phyloP scores from a whole-genome alignment of 2,797 vertebrate species.

The Monodelphis domestica region DNA sequence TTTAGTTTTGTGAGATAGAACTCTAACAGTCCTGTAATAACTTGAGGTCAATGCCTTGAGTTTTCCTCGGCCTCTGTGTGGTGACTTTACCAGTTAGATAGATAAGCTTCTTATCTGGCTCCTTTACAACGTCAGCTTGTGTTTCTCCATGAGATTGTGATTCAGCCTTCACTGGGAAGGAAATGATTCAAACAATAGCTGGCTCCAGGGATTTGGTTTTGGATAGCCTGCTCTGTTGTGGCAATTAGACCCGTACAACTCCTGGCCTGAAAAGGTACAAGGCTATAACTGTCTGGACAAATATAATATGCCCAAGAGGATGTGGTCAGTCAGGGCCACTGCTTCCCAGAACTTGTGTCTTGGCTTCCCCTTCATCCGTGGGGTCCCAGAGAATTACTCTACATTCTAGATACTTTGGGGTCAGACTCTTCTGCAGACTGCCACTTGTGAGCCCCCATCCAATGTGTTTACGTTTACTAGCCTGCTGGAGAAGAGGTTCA shows the following conservation, averaged over 20 bases:
- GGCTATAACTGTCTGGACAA: background rate
- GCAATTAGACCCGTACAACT: background rate
- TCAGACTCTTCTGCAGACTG: slow-evolving; percentile 27
- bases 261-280: slow-evolving; percentile 32
- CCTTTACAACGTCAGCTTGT: background rate
- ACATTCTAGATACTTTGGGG: background rate
- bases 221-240: slow-evolving; percentile 13
- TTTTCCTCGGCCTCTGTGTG: background rate
- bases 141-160: background rate
- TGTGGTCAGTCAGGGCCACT: background rate
- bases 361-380: background rate
- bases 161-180: slow-evolving; percentile 40
- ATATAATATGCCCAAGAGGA: background rate
- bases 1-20: background rate
- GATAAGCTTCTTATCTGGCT: background rate
- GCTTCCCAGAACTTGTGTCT: background rate
- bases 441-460: background rate
- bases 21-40: background rate
- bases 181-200: slow-evolving; percentile 4
- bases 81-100: background rate
- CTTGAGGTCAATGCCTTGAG: background rate
- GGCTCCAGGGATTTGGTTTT: slow-evolving; percentile 12
- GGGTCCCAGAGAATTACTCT: background rate
- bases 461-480: background rate
- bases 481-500: background rate